A percentile compares a stretch with the other conserved stretches of the same genome.
These are phyloP conservation scores for Semaprochilodus insignis DNA, from an alignment of 2,797 vertebrate species.

Conservation along the genomic window DNA sequence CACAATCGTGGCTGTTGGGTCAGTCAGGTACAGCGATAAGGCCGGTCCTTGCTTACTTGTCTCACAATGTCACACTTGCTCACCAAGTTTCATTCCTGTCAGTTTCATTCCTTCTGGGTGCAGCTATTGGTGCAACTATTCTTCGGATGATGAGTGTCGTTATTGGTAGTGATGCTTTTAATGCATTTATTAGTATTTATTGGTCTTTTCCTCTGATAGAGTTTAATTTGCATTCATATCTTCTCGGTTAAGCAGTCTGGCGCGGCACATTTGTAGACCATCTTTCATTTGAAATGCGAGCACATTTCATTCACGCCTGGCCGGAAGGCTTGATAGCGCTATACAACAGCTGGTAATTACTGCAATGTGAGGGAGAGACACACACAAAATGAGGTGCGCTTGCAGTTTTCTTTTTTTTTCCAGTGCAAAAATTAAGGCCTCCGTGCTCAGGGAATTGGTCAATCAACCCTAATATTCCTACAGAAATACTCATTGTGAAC, in stretches of 20 bases:
- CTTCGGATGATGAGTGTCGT: no score
- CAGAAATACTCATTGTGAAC: constrained; percentile 4
- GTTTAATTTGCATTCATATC: constrained; percentile 29
- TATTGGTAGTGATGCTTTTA: neutral
- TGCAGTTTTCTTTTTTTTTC: constrained; percentile 21
- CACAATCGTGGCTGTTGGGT: no score
- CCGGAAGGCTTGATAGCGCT: constrained; percentile 44
- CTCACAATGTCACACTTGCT: no score
- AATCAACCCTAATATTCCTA: constrained; percentile 26
- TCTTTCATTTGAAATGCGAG: constrained; percentile 35
- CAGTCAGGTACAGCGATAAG: no score
- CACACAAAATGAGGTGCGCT: constrained; percentile 33
- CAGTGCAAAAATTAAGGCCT: constrained; percentile 34
- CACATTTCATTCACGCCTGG: constrained; percentile 51
- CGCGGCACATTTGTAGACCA: neutral
- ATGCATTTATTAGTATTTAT: neutral
- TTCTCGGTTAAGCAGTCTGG: constrained; percentile 25
- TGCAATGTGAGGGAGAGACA: constrained; percentile 23
- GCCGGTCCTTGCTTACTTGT: no score
- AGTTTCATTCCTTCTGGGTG: no score
- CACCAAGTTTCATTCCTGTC: no score
- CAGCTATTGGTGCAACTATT: no score
- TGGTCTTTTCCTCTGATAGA: constrained; percentile 12
- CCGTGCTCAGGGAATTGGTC: constrained; percentile 29
- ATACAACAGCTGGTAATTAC: constrained; percentile 60